These are phyloP conservation scores for Melanotaenia duboulayi DNA, from an alignment of 2,113 vertebrate genomes.

Conservation along the genomic window DNA sequence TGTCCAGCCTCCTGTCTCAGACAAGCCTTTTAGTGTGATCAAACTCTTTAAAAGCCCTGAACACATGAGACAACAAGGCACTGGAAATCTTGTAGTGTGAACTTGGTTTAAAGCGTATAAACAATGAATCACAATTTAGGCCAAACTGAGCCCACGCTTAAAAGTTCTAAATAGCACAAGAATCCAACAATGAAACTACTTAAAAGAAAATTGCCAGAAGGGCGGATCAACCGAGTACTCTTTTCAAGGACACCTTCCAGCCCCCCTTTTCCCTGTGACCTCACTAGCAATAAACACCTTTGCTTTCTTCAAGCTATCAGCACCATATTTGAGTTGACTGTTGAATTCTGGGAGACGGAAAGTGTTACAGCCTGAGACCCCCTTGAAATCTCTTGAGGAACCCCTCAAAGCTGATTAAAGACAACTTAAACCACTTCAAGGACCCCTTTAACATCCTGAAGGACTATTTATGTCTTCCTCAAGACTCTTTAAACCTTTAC, in stretches of 20 bases:
- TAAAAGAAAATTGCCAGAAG: no score
- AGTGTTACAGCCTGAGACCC: not conserved
- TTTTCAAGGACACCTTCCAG: not conserved
- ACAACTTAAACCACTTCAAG: not conserved
- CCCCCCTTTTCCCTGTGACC: not conserved
- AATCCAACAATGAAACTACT: no score
- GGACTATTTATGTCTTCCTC: not conserved
- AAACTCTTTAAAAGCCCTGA: no score
- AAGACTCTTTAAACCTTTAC: slow-evolving; percentile 10
- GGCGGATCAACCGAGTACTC: no score
- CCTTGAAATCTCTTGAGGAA: not conserved
- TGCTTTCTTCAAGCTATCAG: not conserved
- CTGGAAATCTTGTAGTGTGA: no score
- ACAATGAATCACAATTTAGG: no score
- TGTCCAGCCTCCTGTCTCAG: no score
- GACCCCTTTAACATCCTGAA: not conserved
- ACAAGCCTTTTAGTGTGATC: no score
- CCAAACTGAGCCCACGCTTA: no score
- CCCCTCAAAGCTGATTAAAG: not conserved
- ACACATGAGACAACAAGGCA: no score
- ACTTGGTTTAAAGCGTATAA: no score
- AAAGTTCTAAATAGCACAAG: no score
- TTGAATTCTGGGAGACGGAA: not conserved
- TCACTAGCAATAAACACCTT: slow-evolving; percentile 1
- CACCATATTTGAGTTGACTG: not conserved